phyloP scores from a whole-genome alignment of 2,797 vertebrate genomes.

The Acomys russatus region DNA sequence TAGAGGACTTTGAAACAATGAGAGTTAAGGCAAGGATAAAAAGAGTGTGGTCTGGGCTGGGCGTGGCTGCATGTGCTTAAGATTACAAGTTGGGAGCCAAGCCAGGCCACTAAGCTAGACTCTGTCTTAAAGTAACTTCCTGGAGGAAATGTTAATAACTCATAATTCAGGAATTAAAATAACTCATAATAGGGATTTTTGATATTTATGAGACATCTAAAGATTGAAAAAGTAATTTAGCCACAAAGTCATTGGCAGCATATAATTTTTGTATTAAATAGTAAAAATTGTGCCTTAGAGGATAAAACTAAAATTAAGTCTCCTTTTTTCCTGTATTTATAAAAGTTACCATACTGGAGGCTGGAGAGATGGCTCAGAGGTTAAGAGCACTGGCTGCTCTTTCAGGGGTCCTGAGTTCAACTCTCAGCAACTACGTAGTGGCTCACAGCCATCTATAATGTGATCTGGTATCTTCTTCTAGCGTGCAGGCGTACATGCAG shows the following conservation, averaged over 20 bases:
- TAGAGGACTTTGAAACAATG: conserved; percentile 22
- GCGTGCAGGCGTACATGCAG: too few species aligned
- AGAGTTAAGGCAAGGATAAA: conserved; percentile 4
- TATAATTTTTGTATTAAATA: background rate
- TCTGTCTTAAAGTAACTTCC: background rate
- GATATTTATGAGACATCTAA: conserved; percentile 8
- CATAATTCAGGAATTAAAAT: conserved; percentile 35
- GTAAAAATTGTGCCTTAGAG: background rate
- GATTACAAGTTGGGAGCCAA: background rate
- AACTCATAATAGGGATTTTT: conserved; percentile 28
- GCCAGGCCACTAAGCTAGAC: background rate
- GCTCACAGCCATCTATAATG: too few species aligned
- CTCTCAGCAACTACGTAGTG: too few species aligned
- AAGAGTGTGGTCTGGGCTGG: background rate
- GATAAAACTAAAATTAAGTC: background rate
- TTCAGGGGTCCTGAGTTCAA: too few species aligned
- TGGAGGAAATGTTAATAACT: conserved; percentile 9
- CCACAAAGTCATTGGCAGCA: background rate
- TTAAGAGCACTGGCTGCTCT: too few species aligned
- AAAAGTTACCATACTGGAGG: background rate
- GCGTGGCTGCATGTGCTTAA: background rate
- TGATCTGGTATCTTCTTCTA: too few species aligned
- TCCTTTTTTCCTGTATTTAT: conserved; percentile 11
- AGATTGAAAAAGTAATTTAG: background rate
- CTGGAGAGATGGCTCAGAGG: too few species aligned